Percentiles rank a stretch among this genome's conserved stretches.
Evolutionary conservation across 2,797 vertebrate genomes (phyloP).

Genomic region (Gobionotothen gibberifrons): DNA sequence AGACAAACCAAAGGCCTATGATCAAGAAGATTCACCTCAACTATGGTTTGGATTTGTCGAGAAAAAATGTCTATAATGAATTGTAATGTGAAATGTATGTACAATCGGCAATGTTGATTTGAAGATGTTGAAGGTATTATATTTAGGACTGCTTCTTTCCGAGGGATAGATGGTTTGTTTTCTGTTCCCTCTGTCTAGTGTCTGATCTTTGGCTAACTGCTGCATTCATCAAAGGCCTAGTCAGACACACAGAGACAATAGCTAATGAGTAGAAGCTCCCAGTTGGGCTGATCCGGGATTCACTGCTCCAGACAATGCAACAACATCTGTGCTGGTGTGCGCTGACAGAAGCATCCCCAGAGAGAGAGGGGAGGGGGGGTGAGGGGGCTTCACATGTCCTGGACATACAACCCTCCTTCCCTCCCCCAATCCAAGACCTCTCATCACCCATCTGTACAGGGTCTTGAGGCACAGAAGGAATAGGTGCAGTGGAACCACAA

Average conservation of each 20-base stretch:
- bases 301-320: slow-evolving; percentile 81
- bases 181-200: slow-evolving; percentile 62
- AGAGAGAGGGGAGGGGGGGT: slow-evolving; percentile 28
- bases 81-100: slow-evolving; percentile 10
- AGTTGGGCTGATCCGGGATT: slow-evolving; percentile 78
- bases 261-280: slow-evolving; percentile 84
- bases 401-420: slow-evolving; percentile 60
- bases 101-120: slow-evolving; percentile 27
- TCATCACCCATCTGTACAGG: slow-evolving; percentile 66
- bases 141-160: slow-evolving; percentile 31
- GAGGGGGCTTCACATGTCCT: slow-evolving; percentile 66
- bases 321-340: slow-evolving; percentile 85
- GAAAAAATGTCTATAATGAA: background rate
- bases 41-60: background rate
- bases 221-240: slow-evolving; percentile 80
- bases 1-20: slow-evolving; percentile 1
- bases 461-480: slow-evolving; percentile 56
- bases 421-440: slow-evolving; percentile 43
- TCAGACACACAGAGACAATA: slow-evolving; percentile 80
- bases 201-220: slow-evolving; percentile 70
- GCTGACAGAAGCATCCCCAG: slow-evolving; percentile 78
- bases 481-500: slow-evolving; percentile 48
- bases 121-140: slow-evolving; percentile 44
- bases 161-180: slow-evolving; percentile 58
- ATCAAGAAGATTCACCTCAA: slow-evolving; percentile 12